Conservation (phyloP, 1,140 invertebrate species). For the Eubasilissa regina region DNA sequence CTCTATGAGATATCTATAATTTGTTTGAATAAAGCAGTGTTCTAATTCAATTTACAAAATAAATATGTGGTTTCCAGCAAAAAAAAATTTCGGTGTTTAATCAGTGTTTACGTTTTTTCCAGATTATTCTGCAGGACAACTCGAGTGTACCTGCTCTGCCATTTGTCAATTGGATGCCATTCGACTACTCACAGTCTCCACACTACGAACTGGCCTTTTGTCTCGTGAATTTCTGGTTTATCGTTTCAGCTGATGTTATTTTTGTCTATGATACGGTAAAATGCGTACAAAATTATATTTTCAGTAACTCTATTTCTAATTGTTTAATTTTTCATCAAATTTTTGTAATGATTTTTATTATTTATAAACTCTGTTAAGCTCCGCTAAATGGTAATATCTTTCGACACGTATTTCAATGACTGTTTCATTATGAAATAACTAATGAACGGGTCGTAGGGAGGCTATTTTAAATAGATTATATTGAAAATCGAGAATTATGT, state of each 20-base stretch:
- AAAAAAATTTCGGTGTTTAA: background rate
- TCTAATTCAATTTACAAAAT: too few species aligned
- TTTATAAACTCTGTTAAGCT: background rate
- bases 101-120: background rate
- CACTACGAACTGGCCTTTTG: slow-evolving; percentile 48
- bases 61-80: too few species aligned
- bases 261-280: slow-evolving; percentile 54
- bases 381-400: background rate
- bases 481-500: background rate
- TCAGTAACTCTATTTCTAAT: too few species aligned
- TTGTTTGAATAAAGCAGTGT: too few species aligned
- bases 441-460: background rate
- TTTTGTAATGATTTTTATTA: background rate
- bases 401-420: background rate
- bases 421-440: background rate
- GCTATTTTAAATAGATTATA: background rate
- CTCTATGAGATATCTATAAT: too few species aligned
- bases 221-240: slow-evolving; percentile 53
- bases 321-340: too few species aligned
- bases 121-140: slow-evolving; percentile 31
- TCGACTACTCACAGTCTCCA: slow-evolving; percentile 52
- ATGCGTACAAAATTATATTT: too few species aligned
- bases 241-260: slow-evolving; percentile 53
- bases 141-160: slow-evolving; percentile 43
- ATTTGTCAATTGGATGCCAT: slow-evolving; percentile 56